phyloP scores from a whole-genome alignment of 2,113 vertebrate genomes.

The Colaptes auratus region DNA sequence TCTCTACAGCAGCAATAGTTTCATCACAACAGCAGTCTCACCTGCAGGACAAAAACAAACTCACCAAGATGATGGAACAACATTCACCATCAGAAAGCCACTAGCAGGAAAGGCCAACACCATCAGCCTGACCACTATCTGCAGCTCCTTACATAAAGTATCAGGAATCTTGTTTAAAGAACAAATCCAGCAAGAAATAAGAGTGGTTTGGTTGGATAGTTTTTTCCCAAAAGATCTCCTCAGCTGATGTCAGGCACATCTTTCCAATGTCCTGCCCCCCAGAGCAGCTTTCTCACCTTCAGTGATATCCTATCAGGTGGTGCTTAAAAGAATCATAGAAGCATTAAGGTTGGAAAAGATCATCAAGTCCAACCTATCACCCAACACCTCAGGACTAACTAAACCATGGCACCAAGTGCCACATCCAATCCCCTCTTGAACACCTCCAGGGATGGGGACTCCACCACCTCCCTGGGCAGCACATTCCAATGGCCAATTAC shows the following conservation, averaged over 20 bases:
- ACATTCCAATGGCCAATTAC: too few relatives aligned
- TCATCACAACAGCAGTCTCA: not conserved
- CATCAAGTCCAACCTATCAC: too few relatives aligned
- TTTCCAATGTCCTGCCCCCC: not conserved
- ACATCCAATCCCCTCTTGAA: too few relatives aligned
- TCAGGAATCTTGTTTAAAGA: not conserved
- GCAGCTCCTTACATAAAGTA: not conserved
- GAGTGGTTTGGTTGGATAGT: not conserved
- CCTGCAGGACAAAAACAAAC: not conserved
- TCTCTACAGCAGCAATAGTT: not conserved
- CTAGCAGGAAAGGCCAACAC: not conserved
- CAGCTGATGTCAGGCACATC: not conserved
- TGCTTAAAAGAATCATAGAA: not conserved
- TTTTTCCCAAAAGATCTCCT: not conserved
- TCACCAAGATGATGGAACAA: not conserved
- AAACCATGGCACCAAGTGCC: too few relatives aligned
- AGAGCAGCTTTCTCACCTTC: not conserved
- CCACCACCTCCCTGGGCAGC: too few relatives aligned
- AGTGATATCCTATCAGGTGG: not conserved
- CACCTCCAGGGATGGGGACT: too few relatives aligned
- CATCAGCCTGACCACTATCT: not conserved
- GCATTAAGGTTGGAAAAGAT: not conserved
- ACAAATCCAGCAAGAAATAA: not conserved
- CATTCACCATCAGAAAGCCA: not conserved
- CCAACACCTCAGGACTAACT: too few relatives aligned